A percentile compares a stretch with the other conserved stretches of the same genome.
phyloP scores from a whole-genome alignment of 2,113 vertebrate genomes.

The Nematolebias whitei region DNA sequence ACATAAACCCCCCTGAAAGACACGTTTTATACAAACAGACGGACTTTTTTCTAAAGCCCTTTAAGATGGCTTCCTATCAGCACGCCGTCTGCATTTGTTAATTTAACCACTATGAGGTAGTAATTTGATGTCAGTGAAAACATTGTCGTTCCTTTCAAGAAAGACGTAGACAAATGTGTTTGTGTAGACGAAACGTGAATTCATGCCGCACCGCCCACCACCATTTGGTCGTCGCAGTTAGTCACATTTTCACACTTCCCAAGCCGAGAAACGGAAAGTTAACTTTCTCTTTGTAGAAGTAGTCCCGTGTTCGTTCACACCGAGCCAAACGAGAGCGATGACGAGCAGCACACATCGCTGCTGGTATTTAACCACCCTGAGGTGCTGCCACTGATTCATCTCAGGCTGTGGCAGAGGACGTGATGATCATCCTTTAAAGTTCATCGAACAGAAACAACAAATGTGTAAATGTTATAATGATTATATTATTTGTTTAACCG shows the following conservation, averaged over 20 bases:
- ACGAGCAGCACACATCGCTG: slow-evolving; percentile 3
- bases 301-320: slow-evolving; percentile 22
- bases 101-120: slow-evolving; percentile 23
- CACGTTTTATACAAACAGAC: slow-evolving; percentile 19
- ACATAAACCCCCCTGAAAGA: slow-evolving; percentile 20
- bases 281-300: slow-evolving; percentile 45
- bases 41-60: slow-evolving; percentile 14
- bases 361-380: slow-evolving; percentile 15
- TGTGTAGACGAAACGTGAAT: slow-evolving; percentile 21
- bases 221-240: slow-evolving; percentile 67
- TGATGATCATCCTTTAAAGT: background rate
- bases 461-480: too few relatives aligned
- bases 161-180: slow-evolving; percentile 23
- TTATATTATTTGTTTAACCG: too few relatives aligned
- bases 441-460: too few relatives aligned
- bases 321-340: slow-evolving; percentile 9
- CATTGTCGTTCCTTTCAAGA: slow-evolving; percentile 40
- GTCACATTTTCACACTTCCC: slow-evolving; percentile 59
- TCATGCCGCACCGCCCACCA: slow-evolving; percentile 53
- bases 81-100: slow-evolving; percentile 32
- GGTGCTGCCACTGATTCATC: background rate
- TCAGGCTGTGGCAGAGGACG: background rate
- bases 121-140: slow-evolving; percentile 33
- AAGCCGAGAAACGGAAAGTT: slow-evolving; percentile 57
- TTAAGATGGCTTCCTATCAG: slow-evolving; percentile 3